phyloP scores from a whole-genome alignment of 2,888 invertebrate genomes.

The Apodemia hepburni region DNA sequence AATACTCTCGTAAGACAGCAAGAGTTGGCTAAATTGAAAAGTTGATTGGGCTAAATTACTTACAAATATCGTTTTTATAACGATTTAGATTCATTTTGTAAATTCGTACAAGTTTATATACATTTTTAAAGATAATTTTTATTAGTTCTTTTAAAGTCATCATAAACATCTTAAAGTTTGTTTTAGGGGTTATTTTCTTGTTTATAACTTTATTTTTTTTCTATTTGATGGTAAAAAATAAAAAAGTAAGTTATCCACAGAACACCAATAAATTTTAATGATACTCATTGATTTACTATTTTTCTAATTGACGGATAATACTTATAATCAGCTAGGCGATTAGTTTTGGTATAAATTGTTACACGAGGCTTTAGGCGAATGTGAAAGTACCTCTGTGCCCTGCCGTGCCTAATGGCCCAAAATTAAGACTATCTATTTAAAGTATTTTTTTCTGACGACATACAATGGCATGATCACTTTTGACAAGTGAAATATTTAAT shows the following conservation, averaged over 20 bases:
- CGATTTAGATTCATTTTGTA: neutral
- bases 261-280: too few relatives aligned
- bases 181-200: too few relatives aligned
- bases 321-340: neutral
- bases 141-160: too few relatives aligned
- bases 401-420: neutral
- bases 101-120: slow-evolving; percentile 7
- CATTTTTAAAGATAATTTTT: too few relatives aligned
- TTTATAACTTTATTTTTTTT: too few relatives aligned
- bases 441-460: too few relatives aligned
- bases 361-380: neutral
- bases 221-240: too few relatives aligned
- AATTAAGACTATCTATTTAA: neutral
- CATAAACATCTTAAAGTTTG: too few relatives aligned
- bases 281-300: neutral
- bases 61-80: neutral
- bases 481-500: neutral
- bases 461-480: neutral
- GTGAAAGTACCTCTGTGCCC: neutral
- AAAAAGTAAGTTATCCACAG: too few relatives aligned
- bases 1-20: neutral
- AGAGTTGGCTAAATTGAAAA: neutral
- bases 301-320: slow-evolving; percentile 1
- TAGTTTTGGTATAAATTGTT: neutral
- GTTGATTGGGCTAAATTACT: neutral